phyloP scores from a whole-genome alignment of 2,797 vertebrate species.

The Melanotaenia parkinsoni region DNA sequence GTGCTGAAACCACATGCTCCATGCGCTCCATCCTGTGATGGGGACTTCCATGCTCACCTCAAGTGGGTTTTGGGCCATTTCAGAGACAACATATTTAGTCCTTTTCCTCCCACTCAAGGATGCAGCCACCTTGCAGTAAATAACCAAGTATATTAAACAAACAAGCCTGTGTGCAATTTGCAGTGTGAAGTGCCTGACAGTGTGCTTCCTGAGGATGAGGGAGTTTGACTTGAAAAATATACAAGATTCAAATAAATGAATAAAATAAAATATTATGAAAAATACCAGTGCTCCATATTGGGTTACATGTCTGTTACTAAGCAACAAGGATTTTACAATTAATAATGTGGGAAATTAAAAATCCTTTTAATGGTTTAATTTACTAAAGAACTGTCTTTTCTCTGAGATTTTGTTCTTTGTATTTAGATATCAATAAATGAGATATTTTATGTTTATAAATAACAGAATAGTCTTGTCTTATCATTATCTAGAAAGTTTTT shows the following conservation, averaged over 20 bases:
- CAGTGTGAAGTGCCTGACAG: slow-evolving; percentile 66
- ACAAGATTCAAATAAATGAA: slow-evolving; percentile 26
- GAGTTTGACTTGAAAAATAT: slow-evolving; percentile 80
- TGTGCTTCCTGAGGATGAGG: slow-evolving; percentile 70
- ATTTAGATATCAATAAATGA: slow-evolving; percentile 61
- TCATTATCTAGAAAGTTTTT: slow-evolving; percentile 28
- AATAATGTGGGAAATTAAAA: slow-evolving; percentile 81
- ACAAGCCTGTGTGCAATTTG: slow-evolving; percentile 76
- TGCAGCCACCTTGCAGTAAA: slow-evolving; percentile 67
- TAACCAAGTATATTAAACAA: slow-evolving; percentile 79
- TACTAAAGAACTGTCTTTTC: slow-evolving; percentile 61
- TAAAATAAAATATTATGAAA: slow-evolving; percentile 60
- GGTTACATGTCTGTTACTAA: slow-evolving; percentile 78
- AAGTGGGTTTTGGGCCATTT: slow-evolving; percentile 80
- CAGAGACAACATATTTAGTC: slow-evolving; percentile 78
- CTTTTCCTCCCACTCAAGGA: slow-evolving; percentile 76
- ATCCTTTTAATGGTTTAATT: slow-evolving; percentile 73
- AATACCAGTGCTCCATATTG: slow-evolving; percentile 60
- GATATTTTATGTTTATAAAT: slow-evolving; percentile 29
- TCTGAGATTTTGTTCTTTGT: slow-evolving; percentile 34
- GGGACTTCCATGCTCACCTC: slow-evolving; percentile 81
- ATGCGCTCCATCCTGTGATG: slow-evolving; percentile 50
- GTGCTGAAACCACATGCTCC: slow-evolving; percentile 64
- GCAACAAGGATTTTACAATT: slow-evolving; percentile 83
- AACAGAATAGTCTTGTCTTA: slow-evolving; percentile 5